These are phyloP conservation scores for Tetrapedia diversipes DNA, from an alignment of 2,888 invertebrate genomes.

Conservation along the genomic window DNA sequence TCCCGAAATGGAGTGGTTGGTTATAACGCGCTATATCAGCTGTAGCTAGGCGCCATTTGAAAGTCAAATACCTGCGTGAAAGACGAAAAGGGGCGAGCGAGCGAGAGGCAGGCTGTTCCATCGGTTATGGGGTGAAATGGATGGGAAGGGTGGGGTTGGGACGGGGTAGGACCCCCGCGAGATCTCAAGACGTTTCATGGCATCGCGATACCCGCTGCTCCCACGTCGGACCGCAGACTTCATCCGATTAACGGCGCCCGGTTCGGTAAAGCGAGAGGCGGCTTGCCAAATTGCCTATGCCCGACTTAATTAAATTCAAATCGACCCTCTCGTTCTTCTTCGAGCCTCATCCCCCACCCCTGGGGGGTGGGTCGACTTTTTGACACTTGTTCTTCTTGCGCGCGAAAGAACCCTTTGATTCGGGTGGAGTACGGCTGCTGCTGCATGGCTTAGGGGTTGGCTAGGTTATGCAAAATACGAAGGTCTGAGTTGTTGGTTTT, in stretches of 20 bases:
- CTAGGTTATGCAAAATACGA: no score
- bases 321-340: slow-evolving; percentile 34
- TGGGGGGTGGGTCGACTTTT: no score
- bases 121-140: slow-evolving; percentile 29
- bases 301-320: slow-evolving; percentile 67
- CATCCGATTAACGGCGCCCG: slow-evolving; percentile 73
- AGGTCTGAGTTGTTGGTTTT: no score
- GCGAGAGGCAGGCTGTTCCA: not conserved
- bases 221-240: slow-evolving; percentile 69
- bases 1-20: slow-evolving; percentile 73
- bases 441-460: no score
- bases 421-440: no score
- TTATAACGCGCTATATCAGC: slow-evolving; percentile 69
- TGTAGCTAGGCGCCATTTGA: slow-evolving; percentile 68
- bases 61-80: slow-evolving; percentile 72
- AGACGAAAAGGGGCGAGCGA: slow-evolving; percentile 23
- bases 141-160: slow-evolving; percentile 17
- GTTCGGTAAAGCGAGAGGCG: slow-evolving; percentile 69
- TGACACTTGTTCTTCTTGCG: no score
- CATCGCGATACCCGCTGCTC: slow-evolving; percentile 66
- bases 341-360: no score
- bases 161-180: slow-evolving; percentile 39
- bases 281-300: slow-evolving; percentile 69
- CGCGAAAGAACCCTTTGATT: no score
- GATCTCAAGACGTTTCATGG: slow-evolving; percentile 74